A percentile compares a stretch with the other conserved stretches of the same genome.
These are phyloP conservation scores for Odontocolon sp. DNA, from an alignment of 2,888 invertebrate species.

Conservation along the genomic window DNA sequence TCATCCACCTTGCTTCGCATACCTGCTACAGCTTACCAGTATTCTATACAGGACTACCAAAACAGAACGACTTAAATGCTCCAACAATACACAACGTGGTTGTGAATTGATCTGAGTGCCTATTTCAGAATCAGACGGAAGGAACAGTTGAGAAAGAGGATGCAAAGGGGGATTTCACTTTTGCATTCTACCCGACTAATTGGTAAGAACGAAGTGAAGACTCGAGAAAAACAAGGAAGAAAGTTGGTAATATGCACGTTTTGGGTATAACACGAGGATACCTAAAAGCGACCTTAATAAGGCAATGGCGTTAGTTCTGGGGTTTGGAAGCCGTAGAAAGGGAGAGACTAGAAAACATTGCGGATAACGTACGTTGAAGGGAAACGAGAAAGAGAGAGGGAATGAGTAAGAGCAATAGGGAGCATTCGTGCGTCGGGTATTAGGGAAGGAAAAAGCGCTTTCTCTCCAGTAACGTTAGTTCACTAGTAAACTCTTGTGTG, in stretches of 20 bases:
- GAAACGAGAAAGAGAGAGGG: background rate
- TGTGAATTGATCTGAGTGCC: too few relatives aligned
- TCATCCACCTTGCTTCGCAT: too few relatives aligned
- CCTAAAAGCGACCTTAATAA: conserved; percentile 52
- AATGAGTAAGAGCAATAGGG: background rate
- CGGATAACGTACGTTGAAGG: conserved; percentile 29
- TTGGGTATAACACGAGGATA: conserved; percentile 38
- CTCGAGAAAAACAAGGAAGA: conserved; percentile 8
- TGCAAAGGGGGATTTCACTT: too few relatives aligned
- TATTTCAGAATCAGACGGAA: too few relatives aligned
- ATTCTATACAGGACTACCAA: too few relatives aligned
- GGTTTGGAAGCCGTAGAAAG: conserved; percentile 32
- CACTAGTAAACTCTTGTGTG: too few relatives aligned
- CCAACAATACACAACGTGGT: too few relatives aligned
- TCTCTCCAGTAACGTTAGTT: too few relatives aligned
- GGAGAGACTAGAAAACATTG: conserved; percentile 30
- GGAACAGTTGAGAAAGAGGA: too few relatives aligned
- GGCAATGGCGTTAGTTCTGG: conserved; percentile 37
- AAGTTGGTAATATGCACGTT: conserved; percentile 16
- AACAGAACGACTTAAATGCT: too few relatives aligned
- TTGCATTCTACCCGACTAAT: too few relatives aligned
- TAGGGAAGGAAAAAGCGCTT: background rate
- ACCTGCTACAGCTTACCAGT: too few relatives aligned
- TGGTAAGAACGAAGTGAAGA: background rate
- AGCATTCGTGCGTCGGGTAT: background rate